Base-by-base conservation (phyloP, 2,113 vertebrate genomes). In the Bothrops jararaca region DNA sequence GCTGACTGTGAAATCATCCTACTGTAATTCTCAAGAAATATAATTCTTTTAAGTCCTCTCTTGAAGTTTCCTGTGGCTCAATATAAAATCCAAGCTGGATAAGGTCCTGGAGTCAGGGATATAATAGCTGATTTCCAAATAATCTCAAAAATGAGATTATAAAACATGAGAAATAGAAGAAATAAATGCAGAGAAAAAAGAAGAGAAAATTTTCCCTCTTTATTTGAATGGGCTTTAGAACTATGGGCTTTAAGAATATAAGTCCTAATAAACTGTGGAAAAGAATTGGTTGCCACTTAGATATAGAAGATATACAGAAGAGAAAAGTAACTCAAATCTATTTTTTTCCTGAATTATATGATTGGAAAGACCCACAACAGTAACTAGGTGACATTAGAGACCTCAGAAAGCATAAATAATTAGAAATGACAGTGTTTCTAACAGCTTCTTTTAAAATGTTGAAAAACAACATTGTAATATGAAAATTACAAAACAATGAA, bases 371-470 rank as follows among this genome's bases (percentile, higher is more conserved):
- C 96, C 97, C 97, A 96, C 91, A 96, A 95, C 95, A 96, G 95
- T 97, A 96, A 96, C 95, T 97, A 97, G 96, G 96, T 97, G 96
- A 95, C 97, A 96, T 96, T 93, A 95, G 96, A 96, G 96, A 97
- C 96, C 97, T 95, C 93, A 95, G 89, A 94, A 96, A 96, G 95
- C 95, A 91, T 96, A 96, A 96, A 96, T 96, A 97, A 97, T 96
- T 96, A 96, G 91, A 92, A 95, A 96, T 95, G 91, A 93, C 96
- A 97, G 96, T 93, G 96, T 96, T 97, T 96, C 95, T 96, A 97
- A 96, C 95, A 96, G 97, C 96, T 91, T 97, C 96, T 96, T 90
- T 90, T 97, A 96, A 97, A 97, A 96, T 96, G 96, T 97, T 96
- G 95, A 97, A 96, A 94, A 96, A 96, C 96, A 89, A 94, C 94